Evolutionary conservation across 92 coral and sea anemone species (phyloP), one percentile per base, ranked within the genome.

Genomic region (Montipora capitata): DNA sequence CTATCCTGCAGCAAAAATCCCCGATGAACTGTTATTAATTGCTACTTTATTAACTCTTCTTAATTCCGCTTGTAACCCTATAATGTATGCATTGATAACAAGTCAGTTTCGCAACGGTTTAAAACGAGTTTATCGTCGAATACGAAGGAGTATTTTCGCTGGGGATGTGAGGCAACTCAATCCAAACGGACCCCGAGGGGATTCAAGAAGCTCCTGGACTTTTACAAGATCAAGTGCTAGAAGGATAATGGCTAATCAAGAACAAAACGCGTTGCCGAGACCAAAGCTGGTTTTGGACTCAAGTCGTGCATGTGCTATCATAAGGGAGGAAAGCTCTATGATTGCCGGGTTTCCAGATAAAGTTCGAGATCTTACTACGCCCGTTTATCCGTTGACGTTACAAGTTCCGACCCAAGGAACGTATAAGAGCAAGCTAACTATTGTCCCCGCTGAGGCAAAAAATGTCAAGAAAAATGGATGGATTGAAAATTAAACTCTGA

Each of bases 21-120:
- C 95, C 58, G 82, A 59, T 52, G 40, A 59, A 39, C 65, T 92
- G 10, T 75, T 85, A 12, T 87, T 96, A 27, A 44, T 87, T n/a
- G 91, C 95, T 10, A 86, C 95, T 39, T 85, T 88, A 45, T 82
- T 96, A 76, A 89, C 98, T 10, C 84, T 98, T 9, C 67, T 96
- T 5, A 96, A 95, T 77, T 94, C 98, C 3, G 85, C 94, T 1
- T 92, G 94, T 78, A 98, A 98, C 78, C 99, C 99, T 1, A 66
- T 98, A 7, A 90, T 98, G 39, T 98, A 98, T 67, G 99, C 99
- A 40, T 81, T 98, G 18, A 92, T 94, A 13, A 98, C 99, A 14
- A 96, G 98, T 27, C 98, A 98, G 10, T 98, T 92, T 76, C 90
- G 98, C 13, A 92, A 81, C 4, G 99, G 99, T 11, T 63, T 98